Evolutionary conservation across 2,888 invertebrate genomes (phyloP), one percentile per base, ranked within the genome.

Genomic region (Sphinx pinastri): DNA sequence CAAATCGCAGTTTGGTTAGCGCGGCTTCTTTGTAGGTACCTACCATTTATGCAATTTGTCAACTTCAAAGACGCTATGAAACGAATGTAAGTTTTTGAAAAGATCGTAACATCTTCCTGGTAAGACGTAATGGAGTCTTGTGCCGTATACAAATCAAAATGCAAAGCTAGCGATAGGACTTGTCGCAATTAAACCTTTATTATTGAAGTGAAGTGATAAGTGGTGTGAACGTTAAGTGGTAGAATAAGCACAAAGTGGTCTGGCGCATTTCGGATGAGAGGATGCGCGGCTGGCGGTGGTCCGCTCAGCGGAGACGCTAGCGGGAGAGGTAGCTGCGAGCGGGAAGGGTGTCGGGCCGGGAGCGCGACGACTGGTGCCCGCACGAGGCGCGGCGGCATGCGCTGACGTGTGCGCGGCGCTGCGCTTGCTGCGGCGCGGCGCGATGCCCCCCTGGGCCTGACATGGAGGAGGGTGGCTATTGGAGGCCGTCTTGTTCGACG

Each of bases 261-360:
- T 77, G 76, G 79, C 73, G 75, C 73, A 73, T 76, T 81, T 85
- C 88, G 90, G 80, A 90, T 91, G 91, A 86, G 86, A 92, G 87
- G 88, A 93, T 92, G 93, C 87, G 88, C 86, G 89, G 81, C 81
- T 84, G 85, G 85, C 83, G 85, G 84, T 82, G 81, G 77, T 85
- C 85, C 82, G 88, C 87, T 82, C 83, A 85, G 85, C 88, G 90
- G 87, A 87, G 88, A 86, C 88, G 89, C 89, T 91, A 91, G 86
- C 84, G 85, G 81, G 76, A 78, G 81, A 81, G 82, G 86, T 81
- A 74, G 80, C 78, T 77, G 80, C 80, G 81, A 88, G 84, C 87
- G 88, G 89, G 85, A 92, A 93, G 93, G 90, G 93, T 94, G 93
- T 93, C 93, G 93, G 93, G 93, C 80, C 93, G 93, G 88, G 93